Evolutionary conservation across 2,888 invertebrate species (phyloP), one percentile per base, ranked within the genome.

Genomic region (Caenorhabditis plicata): DNA sequence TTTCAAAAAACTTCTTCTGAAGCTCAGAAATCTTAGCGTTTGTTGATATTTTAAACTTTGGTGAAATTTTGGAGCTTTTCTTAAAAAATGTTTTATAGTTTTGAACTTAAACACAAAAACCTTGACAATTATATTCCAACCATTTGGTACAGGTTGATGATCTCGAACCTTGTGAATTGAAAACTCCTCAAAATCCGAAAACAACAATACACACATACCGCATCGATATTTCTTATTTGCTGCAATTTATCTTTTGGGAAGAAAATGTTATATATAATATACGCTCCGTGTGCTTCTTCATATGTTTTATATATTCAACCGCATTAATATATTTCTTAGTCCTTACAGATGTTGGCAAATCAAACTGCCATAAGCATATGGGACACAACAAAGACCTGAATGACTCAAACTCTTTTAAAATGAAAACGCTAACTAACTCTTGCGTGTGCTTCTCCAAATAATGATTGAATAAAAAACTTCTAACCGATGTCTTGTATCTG

Each of bases 401-500:
- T 35, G 13, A 19, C 13, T 2, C 19, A 26, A 15, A 22, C 26
- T 13, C 20, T 22, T 31, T 26, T 1, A 36, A 26, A 35, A 1
- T 22, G 11, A n/a, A 17, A 17, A 26, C 11, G 2, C 27, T 19
- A 29, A 22, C 55, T 40, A 27, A 66, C 66, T 60, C 64, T 11
- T 49, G 36, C 4, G 33, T 26, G 29, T 68, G 68, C 29, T 46
- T 55, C 1, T 51, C 43, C 11, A 50, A 32, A 35, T 49, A 68
- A 38, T 68, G 68, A 15, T 62, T 35, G 32, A 39, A 42, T 11
- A 62, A 43, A 33, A 57, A 49, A 5, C 17, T 8, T 2, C 62
- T 33, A 25, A 64, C 48, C 8, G 61, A 61, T 8, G 64, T 55
- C 11, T 62, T 45, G 23, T 46, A 68, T 15, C 47, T 52, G 51